Conservation (phyloP, 2,888 invertebrate genomes). For the Scrobipalpa atriplicella region DNA sequence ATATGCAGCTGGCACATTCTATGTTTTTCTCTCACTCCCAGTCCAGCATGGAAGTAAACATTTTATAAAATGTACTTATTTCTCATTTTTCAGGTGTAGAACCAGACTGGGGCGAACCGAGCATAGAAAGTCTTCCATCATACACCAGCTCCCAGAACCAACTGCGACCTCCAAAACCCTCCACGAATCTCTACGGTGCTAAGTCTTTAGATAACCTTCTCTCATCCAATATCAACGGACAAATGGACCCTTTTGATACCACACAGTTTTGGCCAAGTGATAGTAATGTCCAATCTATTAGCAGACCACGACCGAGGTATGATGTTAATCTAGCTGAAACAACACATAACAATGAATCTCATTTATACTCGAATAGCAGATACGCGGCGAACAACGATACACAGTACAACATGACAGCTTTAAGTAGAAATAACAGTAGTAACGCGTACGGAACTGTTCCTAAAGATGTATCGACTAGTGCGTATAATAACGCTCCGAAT, state of each 20-base stretch:
- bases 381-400: slow-evolving; percentile 40
- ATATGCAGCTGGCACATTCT: too few species aligned
- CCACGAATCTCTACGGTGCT: slow-evolving; percentile 63
- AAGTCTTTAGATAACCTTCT: slow-evolving; percentile 71
- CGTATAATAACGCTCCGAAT: slow-evolving; percentile 22
- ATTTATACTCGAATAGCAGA: slow-evolving; percentile 51
- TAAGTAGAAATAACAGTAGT: slow-evolving; percentile 47
- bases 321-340: slow-evolving; percentile 46
- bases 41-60: too few species aligned
- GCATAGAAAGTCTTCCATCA: slow-evolving; percentile 69
- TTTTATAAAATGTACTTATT: too few species aligned
- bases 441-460: slow-evolving; percentile 21
- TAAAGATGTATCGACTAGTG: slow-evolving; percentile 35
- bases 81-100: slow-evolving; percentile 55
- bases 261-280: slow-evolving; percentile 68
- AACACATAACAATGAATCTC: slow-evolving; percentile 61
- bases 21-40: too few species aligned
- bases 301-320: slow-evolving; percentile 45
- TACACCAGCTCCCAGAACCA: slow-evolving; percentile 48
- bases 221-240: slow-evolving; percentile 35
- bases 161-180: slow-evolving; percentile 38
- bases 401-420: slow-evolving; percentile 51
- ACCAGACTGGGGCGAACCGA: slow-evolving; percentile 66
- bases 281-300: slow-evolving; percentile 25
- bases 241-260: slow-evolving; percentile 67